Conservation (phyloP, 2,888 invertebrate species). For the Rhagium mordax region DNA sequence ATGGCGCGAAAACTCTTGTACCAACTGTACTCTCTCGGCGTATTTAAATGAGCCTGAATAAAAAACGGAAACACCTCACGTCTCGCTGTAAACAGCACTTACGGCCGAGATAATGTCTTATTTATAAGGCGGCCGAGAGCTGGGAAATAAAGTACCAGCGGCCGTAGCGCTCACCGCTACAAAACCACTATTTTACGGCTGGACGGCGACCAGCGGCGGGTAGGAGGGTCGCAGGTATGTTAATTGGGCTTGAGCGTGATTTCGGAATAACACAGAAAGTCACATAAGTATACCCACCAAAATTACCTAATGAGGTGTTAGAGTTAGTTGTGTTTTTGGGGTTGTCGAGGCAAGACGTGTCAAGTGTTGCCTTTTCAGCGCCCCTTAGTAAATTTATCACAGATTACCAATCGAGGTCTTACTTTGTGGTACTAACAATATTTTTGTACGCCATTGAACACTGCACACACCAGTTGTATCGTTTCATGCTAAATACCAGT, state of each 20-base stretch:
- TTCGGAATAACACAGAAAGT: not conserved
- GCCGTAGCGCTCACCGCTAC: conserved; percentile 11
- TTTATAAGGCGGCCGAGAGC: conserved; percentile 59
- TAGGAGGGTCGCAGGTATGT: not conserved
- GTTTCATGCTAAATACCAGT: too few relatives aligned
- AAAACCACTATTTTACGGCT: conserved; percentile 36
- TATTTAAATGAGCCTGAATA: conserved; percentile 64
- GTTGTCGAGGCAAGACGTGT: too few relatives aligned
- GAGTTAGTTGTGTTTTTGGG: too few relatives aligned
- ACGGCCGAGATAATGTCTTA: conserved; percentile 66
- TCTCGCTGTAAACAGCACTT: conserved; percentile 54
- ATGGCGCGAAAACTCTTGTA: conserved; percentile 48
- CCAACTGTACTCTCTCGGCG: conserved; percentile 52
- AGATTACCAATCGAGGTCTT: too few relatives aligned
- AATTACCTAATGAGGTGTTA: too few relatives aligned
- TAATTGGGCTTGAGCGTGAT: not conserved
- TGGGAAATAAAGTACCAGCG: conserved; percentile 44
- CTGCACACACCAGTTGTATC: too few relatives aligned
- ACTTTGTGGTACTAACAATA: too few relatives aligned
- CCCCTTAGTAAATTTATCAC: too few relatives aligned
- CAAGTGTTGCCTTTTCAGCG: too few relatives aligned
- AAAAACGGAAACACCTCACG: conserved; percentile 62
- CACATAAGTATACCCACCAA: not conserved
- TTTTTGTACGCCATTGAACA: too few relatives aligned
- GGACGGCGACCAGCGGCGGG: conserved; percentile 18